Base-by-base conservation (phyloP, 2,888 invertebrate species). In the Sinopyrophorus schimmeli region DNA sequence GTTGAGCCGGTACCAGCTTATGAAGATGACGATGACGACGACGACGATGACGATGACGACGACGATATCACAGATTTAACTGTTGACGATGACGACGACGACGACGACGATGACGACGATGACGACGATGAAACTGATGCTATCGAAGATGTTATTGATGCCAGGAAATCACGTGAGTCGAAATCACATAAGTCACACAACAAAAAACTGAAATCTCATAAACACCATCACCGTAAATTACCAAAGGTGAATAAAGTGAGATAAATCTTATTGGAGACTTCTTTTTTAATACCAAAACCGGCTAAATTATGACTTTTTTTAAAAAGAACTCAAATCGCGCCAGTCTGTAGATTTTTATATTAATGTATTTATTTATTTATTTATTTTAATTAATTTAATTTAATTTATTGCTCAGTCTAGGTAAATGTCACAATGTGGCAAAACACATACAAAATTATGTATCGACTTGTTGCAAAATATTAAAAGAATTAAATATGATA, bases 131-230 rank as follows among this genome's bases (percentile, higher is more conserved):
- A 83, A 14, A 83, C 82, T 2, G 83, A 82, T 14, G 82, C 83
- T 26, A 80, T 84, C 61, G 83, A 84, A 66, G 79, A 84, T 63
- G 81, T 87, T 73, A 79, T 82, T 67, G 82, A 80, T 73, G 82
- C 84, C 64, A 82, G 82, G 74, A 77, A 78, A 78, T 80, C 89
- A 88, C 89, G 90, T 89, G 89, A 90, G 90, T 89, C 87, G 69
- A 88, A 86, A 83, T 81, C 82, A 53, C 59, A 58, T 60, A 69
- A 67, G 62, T 59, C 67, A 63, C 64, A 68, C 60, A 65, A 61
- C 65, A 70, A 66, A 67, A 71, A 68, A 66, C 54, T 60, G 42
- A 67, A 68, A 43, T 52, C 47, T 24, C 47, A 27, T 35, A 62
- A 68, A 66, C 61, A 62, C 43, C 42, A 52, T 28, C 67, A 67